These are phyloP conservation scores for Agrotis segetum DNA, from an alignment of 2,888 invertebrate species.

Conservation along the genomic window DNA sequence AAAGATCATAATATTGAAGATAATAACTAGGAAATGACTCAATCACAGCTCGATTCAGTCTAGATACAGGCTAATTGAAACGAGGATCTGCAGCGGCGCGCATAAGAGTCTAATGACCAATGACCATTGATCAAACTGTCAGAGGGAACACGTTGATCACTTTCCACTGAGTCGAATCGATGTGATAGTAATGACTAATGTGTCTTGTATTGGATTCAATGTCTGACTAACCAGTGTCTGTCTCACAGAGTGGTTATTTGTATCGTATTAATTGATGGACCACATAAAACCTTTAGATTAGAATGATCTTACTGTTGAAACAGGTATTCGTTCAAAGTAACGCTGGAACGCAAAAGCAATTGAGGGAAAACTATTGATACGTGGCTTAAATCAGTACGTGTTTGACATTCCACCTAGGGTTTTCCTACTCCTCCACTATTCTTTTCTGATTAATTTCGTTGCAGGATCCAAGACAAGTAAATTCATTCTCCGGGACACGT, in stretches of 20 bases:
- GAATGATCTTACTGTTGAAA: no score
- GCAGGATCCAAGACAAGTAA: no score
- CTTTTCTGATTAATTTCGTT: no score
- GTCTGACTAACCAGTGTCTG: background rate
- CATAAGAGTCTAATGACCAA: conserved; percentile 34
- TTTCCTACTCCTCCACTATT: no score
- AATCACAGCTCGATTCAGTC: conserved; percentile 32
- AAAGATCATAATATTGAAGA: conserved; percentile 43
- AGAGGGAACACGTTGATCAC: conserved; percentile 26
- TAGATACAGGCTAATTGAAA: conserved; percentile 50
- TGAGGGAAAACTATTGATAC: no score
- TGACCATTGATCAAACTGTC: conserved; percentile 35
- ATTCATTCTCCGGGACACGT: no score
- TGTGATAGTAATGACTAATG: conserved; percentile 1
- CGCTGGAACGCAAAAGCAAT: no score
- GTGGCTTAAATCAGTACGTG: no score
- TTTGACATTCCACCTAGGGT: no score
- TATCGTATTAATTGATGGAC: background rate
- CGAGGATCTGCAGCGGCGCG: conserved; percentile 26
- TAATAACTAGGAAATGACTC: conserved; percentile 44
- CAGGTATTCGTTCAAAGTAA: no score
- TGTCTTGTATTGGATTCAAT: background rate
- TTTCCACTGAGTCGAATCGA: conserved; percentile 17
- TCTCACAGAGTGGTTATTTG: background rate
- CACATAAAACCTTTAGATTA: no score